Evolutionary conservation across 2,888 invertebrate species (phyloP).

Genomic region (Isotomurus palustris): DNA sequence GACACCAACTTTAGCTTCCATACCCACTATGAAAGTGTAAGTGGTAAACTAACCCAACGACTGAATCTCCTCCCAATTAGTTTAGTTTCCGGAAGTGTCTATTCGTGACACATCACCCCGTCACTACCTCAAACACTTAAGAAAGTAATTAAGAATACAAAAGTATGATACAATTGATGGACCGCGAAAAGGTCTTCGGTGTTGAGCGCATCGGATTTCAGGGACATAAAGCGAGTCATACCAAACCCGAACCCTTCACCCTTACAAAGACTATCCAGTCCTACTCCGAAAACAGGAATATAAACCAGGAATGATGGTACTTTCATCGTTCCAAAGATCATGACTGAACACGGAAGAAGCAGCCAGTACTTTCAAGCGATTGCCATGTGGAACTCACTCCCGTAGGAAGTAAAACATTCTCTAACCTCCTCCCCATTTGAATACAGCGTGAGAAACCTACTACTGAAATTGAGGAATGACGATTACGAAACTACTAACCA

Average conservation of each 20-base stretch:
- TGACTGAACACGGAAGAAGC: no score
- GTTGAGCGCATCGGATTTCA: neutral
- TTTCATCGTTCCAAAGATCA: no score
- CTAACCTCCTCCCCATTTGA: no score
- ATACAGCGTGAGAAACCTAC: no score
- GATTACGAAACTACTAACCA: no score
- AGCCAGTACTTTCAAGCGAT: no score
- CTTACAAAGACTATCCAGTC: neutral
- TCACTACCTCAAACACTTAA: no score
- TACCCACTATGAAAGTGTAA: neutral
- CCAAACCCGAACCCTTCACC: no score
- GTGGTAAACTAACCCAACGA: neutral
- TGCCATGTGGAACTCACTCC: no score
- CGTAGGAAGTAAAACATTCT: no score
- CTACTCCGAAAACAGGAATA: neutral
- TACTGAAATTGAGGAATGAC: no score
- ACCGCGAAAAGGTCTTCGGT: neutral
- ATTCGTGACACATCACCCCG: neutral
- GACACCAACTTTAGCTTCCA: neutral
- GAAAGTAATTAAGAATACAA: neutral
- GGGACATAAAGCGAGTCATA: neutral
- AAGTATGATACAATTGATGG: neutral
- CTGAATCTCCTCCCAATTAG: neutral
- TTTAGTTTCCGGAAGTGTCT: neutral
- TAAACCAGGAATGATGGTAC: no score